A percentile compares a stretch with the other conserved stretches of the same genome.
phyloP scores from a whole-genome alignment of 2,797 vertebrate species.

The Fistularia tabacaria region DNA sequence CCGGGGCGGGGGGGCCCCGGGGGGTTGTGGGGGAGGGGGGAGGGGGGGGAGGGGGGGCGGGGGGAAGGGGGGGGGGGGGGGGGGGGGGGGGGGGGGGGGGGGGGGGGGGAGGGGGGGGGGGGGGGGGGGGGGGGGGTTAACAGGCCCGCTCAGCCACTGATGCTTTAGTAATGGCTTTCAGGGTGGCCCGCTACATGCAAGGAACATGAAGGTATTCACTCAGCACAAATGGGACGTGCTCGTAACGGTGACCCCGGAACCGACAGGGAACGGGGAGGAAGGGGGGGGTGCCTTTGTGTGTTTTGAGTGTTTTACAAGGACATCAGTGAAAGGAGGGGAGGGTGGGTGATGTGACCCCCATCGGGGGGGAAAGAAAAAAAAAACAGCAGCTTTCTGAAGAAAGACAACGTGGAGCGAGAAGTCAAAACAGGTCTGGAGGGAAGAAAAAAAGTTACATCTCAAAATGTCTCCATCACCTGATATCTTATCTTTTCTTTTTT shows the following conservation, averaged over 20 bases:
- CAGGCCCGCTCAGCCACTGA: slow-evolving; percentile 3
- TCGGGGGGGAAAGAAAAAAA: slow-evolving; percentile 16
- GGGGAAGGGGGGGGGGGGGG: no score
- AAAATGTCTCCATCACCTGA: no score
- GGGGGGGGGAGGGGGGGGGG: no score
- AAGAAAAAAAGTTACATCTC: no score
- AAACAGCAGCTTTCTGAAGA: slow-evolving; percentile 8
- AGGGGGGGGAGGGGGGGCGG: no score
- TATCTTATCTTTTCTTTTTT: no score
- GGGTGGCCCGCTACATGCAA: slow-evolving; percentile 62
- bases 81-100: no score
- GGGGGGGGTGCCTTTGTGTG: slow-evolving; percentile 57
- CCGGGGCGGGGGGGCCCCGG: no score
- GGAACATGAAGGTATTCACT: slow-evolving; percentile 69
- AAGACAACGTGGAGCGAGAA: slow-evolving; percentile 6
- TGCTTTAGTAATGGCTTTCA: slow-evolving; percentile 64
- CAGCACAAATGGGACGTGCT: slow-evolving; percentile 70
- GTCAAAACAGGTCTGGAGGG: slow-evolving; percentile 1
- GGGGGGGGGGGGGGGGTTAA: no score
- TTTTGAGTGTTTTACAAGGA: slow-evolving; percentile 72
- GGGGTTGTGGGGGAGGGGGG: no score
- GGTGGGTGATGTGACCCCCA: slow-evolving; percentile 50
- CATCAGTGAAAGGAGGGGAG: slow-evolving; percentile 52
- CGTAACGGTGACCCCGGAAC: slow-evolving; percentile 63
- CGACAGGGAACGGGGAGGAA: slow-evolving; percentile 37